phyloP scores from a whole-genome alignment of 1,140 invertebrate species.

The Tetramorium alpestre region DNA sequence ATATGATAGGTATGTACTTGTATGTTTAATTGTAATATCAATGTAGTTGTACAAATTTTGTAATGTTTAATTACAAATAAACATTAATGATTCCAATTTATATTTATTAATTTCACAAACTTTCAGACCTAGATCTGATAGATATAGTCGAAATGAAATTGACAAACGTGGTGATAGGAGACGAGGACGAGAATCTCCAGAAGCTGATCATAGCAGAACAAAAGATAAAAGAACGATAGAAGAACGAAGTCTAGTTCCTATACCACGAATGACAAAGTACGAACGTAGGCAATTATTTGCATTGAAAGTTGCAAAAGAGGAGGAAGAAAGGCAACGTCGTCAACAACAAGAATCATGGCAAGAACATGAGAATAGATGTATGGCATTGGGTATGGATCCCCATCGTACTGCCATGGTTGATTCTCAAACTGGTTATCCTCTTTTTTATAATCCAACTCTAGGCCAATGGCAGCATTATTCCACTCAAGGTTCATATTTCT shows the following conservation, averaged over 20 bases:
- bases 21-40: background rate
- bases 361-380: slow-evolving; percentile 88
- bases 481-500: slow-evolving; percentile 77
- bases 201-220: slow-evolving; percentile 75
- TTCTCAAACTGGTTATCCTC: slow-evolving; percentile 86
- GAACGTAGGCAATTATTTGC: slow-evolving; percentile 92
- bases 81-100: slow-evolving; percentile 4
- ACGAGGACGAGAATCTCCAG: slow-evolving; percentile 84
- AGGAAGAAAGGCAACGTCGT: slow-evolving; percentile 88
- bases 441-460: slow-evolving; percentile 87
- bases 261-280: slow-evolving; percentile 88
- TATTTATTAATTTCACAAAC: background rate
- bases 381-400: slow-evolving; percentile 87
- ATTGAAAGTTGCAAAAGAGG: slow-evolving; percentile 90
- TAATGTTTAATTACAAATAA: background rate
- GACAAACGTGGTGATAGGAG: slow-evolving; percentile 81
- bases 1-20: slow-evolving; percentile 82
- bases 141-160: slow-evolving; percentile 77
- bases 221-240: slow-evolving; percentile 81
- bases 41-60: background rate
- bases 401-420: slow-evolving; percentile 86
- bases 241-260: slow-evolving; percentile 81
- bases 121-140: slow-evolving; percentile 77
- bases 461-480: slow-evolving; percentile 88
- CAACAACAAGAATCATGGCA: slow-evolving; percentile 88